These are phyloP conservation scores for Lagorchestes hirsutus DNA, from an alignment of 2,797 vertebrate species.

Conservation along the genomic window DNA sequence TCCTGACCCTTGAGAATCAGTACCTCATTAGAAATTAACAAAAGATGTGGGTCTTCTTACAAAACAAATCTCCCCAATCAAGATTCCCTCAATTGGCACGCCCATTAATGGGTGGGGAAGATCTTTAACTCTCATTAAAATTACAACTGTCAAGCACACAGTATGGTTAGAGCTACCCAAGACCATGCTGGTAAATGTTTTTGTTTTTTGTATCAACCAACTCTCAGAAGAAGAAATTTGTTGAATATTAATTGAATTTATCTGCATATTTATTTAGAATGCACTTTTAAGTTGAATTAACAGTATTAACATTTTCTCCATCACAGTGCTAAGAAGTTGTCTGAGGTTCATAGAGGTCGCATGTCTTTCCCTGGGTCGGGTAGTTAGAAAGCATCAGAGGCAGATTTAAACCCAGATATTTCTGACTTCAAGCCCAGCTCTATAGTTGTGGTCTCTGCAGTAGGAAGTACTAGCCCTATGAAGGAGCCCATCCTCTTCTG, in stretches of 20 bases:
- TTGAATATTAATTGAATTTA: no score
- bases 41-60: no score
- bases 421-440: background rate
- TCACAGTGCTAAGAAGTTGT: background rate
- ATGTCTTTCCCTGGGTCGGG: background rate
- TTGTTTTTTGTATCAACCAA: background rate
- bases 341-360: background rate
- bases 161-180: background rate
- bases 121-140: no score
- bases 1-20: no score
- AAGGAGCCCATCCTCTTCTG: background rate
- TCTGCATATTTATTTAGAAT: background rate
- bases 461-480: background rate
- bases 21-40: no score
- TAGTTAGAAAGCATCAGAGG: background rate
- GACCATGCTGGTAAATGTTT: background rate
- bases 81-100: no score
- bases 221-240: background rate
- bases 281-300: background rate
- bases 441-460: background rate
- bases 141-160: background rate
- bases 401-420: background rate
- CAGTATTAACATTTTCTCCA: background rate
- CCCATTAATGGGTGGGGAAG: no score
- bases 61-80: no score